These are phyloP conservation scores for Eolophus roseicapilla DNA, from an alignment of 2,113 vertebrate genomes.

Conservation along the genomic window DNA sequence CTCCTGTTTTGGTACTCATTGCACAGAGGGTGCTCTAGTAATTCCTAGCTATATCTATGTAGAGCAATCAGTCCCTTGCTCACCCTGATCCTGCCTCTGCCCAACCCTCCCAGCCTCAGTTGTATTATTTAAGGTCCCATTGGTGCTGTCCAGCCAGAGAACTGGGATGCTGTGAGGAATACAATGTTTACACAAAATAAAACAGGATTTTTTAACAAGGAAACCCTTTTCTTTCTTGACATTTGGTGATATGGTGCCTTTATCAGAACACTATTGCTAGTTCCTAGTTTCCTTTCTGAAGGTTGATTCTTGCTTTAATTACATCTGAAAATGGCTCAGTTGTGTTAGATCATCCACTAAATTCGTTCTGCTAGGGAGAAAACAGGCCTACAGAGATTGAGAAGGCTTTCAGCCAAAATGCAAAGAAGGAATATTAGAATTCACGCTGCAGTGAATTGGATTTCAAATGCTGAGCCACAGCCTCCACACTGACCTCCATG, in stretches of 20 bases:
- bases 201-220: neutral
- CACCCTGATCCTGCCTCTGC: neutral
- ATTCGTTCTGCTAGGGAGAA: neutral
- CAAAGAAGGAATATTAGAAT: neutral
- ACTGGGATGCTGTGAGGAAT: neutral
- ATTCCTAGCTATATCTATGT: neutral
- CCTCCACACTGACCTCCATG: neutral
- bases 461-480: neutral
- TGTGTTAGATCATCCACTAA: neutral
- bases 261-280: neutral
- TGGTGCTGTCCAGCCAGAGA: neutral
- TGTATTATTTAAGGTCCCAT: neutral
- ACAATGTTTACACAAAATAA: neutral
- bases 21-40: neutral
- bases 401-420: neutral
- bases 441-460: neutral
- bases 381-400: neutral
- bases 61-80: neutral
- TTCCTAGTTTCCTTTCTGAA: neutral
- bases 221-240: neutral
- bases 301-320: neutral
- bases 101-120: accelerated
- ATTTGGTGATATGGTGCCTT: neutral
- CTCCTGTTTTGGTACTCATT: neutral
- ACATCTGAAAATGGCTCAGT: neutral